Evolutionary conservation across 2,888 invertebrate species (phyloP).

Genomic region (Lacanobia wlatinum): DNA sequence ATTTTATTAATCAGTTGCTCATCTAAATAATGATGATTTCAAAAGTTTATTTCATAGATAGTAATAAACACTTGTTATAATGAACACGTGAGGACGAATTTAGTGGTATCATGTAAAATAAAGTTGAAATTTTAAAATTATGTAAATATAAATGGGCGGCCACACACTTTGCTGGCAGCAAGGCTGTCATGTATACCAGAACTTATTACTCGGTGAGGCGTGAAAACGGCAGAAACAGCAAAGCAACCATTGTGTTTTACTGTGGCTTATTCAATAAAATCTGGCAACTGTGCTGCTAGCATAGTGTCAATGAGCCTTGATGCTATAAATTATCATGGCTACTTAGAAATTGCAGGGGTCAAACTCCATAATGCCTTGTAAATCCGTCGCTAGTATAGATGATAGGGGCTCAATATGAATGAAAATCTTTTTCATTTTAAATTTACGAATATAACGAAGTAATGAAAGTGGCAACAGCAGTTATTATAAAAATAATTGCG

Average conservation of each 20-base stretch:
- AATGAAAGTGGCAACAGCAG: background rate
- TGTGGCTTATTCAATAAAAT: background rate
- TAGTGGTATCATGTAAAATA: conserved; percentile 38
- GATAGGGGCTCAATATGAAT: conserved; percentile 33
- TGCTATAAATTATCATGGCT: conserved; percentile 41
- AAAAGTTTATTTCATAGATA: conserved; percentile 47
- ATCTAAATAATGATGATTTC: conserved; percentile 53
- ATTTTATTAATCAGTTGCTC: conserved; percentile 63
- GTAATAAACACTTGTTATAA: conserved; percentile 61
- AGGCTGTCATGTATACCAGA: no score
- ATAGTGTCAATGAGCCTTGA: conserved; percentile 1
- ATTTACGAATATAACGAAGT: no score
- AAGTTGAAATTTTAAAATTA: conserved; percentile 24
- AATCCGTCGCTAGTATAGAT: conserved; percentile 55
- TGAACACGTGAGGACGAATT: conserved; percentile 56
- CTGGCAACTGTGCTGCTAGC: background rate
- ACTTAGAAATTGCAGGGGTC: conserved; percentile 55
- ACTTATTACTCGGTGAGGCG: no score
- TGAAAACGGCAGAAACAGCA: background rate
- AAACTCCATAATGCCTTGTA: conserved; percentile 61
- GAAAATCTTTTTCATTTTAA: background rate
- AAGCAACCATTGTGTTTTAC: conserved; percentile 2
- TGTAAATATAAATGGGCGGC: conserved; percentile 27
- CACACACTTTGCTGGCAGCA: background rate
- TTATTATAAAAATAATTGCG: background rate